Evolutionary conservation across 2,797 vertebrate species (phyloP), one percentile per base, ranked within the genome.

Genomic region (Intellagama lesueurii): DNA sequence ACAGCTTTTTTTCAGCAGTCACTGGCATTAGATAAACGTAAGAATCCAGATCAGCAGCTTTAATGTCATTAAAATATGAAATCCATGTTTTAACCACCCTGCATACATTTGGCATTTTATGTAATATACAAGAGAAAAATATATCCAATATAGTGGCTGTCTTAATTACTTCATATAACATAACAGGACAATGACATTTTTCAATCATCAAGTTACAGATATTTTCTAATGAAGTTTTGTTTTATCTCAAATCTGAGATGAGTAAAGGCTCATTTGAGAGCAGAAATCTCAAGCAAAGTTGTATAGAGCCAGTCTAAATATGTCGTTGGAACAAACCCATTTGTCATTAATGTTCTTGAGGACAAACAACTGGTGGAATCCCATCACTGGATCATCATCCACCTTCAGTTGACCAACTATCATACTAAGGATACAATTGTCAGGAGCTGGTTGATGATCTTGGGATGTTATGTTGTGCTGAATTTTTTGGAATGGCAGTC

Each of bases 341-440:
- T 94, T 94, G 40, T 94, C 92, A 79, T 96, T 96, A 68, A 96
- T 90, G 40, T 91, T 95, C 94, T 97, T 98, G 94, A 97, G 94
- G 95, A 97, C 92, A 92, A 98, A 98, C 81, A 97, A 95, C 90
- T 97, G 97, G 88, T 98, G 97, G 90, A 97, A 98, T 76, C 97
- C 97, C 96, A 98, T 97, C 40, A 97, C 97, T 79, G 94, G 97
- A 92, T 98, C 97, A 1, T 97, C 95, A 92, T 97, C 96, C 49
- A 95, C 96, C 97, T 97, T 95, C 89, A 98, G 90, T 92, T 97
- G 97, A 84, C 97, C 97, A 90, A 97, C 97, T 76, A 97, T 96
- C 97, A 96, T 97, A 93, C 96, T 97, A 91, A 97, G 94, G 89
- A 97, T 96, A 88, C 96, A 97, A 88, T 95, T 96, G 87, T 97